Evolutionary conservation across 2,888 invertebrate genomes (phyloP), one percentile per base, ranked within the genome.

Genomic region (Philopedon plagiatum): DNA sequence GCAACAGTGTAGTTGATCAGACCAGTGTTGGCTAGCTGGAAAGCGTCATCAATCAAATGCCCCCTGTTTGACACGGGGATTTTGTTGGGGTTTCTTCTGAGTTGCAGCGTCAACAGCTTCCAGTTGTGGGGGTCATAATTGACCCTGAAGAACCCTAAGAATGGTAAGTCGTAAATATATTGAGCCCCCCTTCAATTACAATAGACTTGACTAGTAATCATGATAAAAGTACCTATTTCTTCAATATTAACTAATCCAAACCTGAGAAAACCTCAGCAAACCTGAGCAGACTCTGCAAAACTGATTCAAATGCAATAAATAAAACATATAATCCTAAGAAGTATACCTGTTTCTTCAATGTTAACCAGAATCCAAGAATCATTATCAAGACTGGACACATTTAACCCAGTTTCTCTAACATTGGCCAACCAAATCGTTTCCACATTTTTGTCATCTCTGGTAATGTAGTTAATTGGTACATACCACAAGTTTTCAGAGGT

Each of bases 11-110:
- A 92, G 78, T 89, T 84, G 0, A 92, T 82, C 41, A 86, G 84
- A 0, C 88, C 88, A 0, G 87, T 86, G 79, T 90, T 88, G 11
- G 92, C 92, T 7, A 91, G 81, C 80, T 90, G 90, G 81, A 91
- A 90, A 0, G 92, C 90, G 80, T 94, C 94, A 80, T 93, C 92
- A 7, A 94, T 87, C 0, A 94, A 85, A 80, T 94, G 93, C 0
- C 92, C 92, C 63, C 91, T 87, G 32, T 91, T 90, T 2, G 90
- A 86, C 0, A 90, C 86, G 0, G 90, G 88, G 58, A 91, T 88
- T 1, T 87, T 83, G 1, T 81, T 76, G 0, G 87, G 81, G 46
- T 83, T 78, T 51, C 76, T 77, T 44, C 80, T 73, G 0, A 90
- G 80, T 0, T 88, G 88, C 3, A 84, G 77, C 51, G 84, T 85